phyloP scores from a whole-genome alignment of 2,113 vertebrate species.

The Hassar affinis region DNA sequence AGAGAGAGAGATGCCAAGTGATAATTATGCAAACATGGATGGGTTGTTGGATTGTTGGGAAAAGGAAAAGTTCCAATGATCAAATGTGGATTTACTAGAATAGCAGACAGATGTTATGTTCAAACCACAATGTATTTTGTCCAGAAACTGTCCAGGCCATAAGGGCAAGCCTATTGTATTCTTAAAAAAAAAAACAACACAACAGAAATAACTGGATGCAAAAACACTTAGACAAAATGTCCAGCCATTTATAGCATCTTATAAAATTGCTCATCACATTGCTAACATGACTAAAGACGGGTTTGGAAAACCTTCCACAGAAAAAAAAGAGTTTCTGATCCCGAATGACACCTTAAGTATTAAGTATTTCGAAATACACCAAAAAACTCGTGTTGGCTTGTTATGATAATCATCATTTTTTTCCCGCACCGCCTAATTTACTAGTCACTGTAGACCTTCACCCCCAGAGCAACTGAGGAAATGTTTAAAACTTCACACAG shows the following conservation, averaged over 20 bases:
- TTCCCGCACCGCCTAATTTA: background rate
- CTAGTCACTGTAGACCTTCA: background rate
- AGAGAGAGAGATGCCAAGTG: conserved; percentile 21
- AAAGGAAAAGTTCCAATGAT: background rate
- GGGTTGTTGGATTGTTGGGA: background rate
- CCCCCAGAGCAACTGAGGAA: background rate
- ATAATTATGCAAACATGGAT: conserved; percentile 16
- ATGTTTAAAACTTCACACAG: conserved; percentile 23
- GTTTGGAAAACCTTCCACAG: background rate
- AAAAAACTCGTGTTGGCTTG: background rate
- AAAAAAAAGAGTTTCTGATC: background rate
- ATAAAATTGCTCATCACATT: background rate
- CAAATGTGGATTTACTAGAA: conserved; percentile 19
- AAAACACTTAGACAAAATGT: background rate
- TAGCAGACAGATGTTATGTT: conserved; percentile 8
- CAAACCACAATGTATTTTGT: background rate
- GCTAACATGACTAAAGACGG: background rate
- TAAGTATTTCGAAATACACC: too few relatives aligned
- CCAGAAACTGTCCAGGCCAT: background rate
- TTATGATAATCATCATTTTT: background rate
- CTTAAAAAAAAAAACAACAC: background rate
- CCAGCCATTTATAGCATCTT: background rate
- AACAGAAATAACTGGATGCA: background rate
- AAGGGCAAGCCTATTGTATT: background rate
- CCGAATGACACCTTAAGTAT: background rate